phyloP scores from a whole-genome alignment of 2,113 vertebrate species.

The Puma concolor region DNA sequence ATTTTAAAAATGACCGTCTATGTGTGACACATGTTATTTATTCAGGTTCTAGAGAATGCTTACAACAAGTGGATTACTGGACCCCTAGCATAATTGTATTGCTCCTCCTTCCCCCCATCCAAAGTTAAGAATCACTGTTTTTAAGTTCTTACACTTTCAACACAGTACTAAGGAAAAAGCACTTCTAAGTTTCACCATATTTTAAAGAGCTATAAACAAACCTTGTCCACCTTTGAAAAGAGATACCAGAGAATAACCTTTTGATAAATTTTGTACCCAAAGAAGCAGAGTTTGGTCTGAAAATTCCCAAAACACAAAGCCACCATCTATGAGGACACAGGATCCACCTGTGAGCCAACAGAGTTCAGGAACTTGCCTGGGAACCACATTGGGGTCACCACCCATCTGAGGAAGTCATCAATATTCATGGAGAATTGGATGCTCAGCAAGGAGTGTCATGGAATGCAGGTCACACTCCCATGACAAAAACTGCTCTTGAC shows the following conservation, averaged over 20 bases:
- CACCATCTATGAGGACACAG: conserved; percentile 15
- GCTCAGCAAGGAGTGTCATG: neutral
- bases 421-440: conserved; percentile 65
- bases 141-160: neutral
- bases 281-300: neutral
- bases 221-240: neutral
- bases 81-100: neutral
- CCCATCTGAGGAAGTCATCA: conserved; percentile 62
- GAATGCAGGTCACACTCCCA: conserved; percentile 56
- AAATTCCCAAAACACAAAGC: conserved; percentile 1
- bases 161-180: neutral
- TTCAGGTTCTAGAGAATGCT: neutral
- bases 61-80: neutral
- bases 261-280: neutral
- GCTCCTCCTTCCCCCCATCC: too few species aligned
- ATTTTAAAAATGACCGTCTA: neutral
- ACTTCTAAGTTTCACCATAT: conserved; percentile 60
- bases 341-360: neutral
- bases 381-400: neutral
- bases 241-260: conserved; percentile 33
- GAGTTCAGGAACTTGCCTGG: conserved; percentile 66
- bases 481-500: conserved; percentile 78
- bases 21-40: neutral
- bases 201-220: conserved; percentile 55
- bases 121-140: neutral